Evolutionary conservation across 2,888 invertebrate species (phyloP), one percentile per base, ranked within the genome.

Genomic region (Acleris holmiana): DNA sequence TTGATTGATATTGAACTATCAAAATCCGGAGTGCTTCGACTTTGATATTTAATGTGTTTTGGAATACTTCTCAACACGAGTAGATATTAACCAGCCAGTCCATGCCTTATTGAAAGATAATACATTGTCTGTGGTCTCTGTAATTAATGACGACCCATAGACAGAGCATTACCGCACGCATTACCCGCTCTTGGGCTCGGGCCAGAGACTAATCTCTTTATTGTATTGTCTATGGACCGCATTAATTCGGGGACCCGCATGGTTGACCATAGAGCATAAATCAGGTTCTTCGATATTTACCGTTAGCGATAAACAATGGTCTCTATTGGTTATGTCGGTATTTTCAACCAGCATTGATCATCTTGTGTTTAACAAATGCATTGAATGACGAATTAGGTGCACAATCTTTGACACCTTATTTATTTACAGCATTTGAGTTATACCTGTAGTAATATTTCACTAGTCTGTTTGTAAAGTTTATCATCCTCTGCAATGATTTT

Each of bases 141-240:
- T 40, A 40, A 44, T 55, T 23, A 55, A 55, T 44, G 55, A 44
- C 23, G 44, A 17, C 19, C 53, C 55, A 55, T 55, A 46, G 47
- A 57, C 47, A 57, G 17, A 47, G 44, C 44, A 55, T 35, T 35
- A 35, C 35, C 13, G 13, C 4, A 35, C 35, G 35, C 35, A 35
- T 55, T 55, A 55, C n/a, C 29, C 55, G 55, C 18, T 51, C 29
- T 25, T 55, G 56, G 47, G 29, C 46, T 18, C 18, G 56, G 29
- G 56, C 47, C 47, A 57, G 56, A 47, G 56, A 57, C 56, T 29
- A 56, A 56, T 57, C 56, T 57, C 56, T 57, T 57, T 57, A 57
- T 57, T 56, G 10, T 56, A 56, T 56, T 57, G 56, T 57, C 46
- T 57, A 29, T 29, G 46, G 29, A 29, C 53, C 53, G 55, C 55